Conservation (phyloP, 1,140 invertebrate genomes). For the Cotesia glomerata region DNA sequence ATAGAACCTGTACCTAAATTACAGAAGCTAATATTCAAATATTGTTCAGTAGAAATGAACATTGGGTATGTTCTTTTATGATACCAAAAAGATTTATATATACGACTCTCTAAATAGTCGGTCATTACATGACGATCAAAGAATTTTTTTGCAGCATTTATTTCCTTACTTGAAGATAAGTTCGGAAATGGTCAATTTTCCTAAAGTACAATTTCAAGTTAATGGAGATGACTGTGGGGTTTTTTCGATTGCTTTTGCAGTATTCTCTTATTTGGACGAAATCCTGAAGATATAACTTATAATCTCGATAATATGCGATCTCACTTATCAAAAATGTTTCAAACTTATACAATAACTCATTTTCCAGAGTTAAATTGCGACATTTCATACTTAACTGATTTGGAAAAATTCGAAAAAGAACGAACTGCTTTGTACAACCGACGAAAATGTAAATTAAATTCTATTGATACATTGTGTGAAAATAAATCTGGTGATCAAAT, state of each 20-base stretch:
- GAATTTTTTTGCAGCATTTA: slow-evolving; percentile 8
- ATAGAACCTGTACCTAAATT: not conserved
- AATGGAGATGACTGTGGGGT: slow-evolving; percentile 10
- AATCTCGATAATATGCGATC: not conserved
- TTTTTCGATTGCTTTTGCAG: slow-evolving; percentile 7
- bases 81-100: slow-evolving; percentile 25
- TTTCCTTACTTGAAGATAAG: slow-evolving; percentile 3
- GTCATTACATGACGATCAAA: not conserved
- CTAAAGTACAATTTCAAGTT: slow-evolving; percentile 14
- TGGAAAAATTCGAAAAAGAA: no score
- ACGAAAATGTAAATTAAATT: no score
- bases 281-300: not conserved
- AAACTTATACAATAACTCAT: no score
- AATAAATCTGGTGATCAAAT: no score
- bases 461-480: no score
- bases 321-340: not conserved
- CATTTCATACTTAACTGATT: no score
- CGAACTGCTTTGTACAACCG: no score
- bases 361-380: no score
- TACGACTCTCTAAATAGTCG: slow-evolving; percentile 28
- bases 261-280: slow-evolving; percentile 3
- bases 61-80: slow-evolving; percentile 13
- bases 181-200: not conserved
- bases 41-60: not conserved
- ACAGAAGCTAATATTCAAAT: slow-evolving; percentile 11